Percentiles rank a stretch among this genome's conserved stretches.
These are phyloP conservation scores for Arizona elegans DNA, from an alignment of 2,113 vertebrate species.

Conservation along the genomic window DNA sequence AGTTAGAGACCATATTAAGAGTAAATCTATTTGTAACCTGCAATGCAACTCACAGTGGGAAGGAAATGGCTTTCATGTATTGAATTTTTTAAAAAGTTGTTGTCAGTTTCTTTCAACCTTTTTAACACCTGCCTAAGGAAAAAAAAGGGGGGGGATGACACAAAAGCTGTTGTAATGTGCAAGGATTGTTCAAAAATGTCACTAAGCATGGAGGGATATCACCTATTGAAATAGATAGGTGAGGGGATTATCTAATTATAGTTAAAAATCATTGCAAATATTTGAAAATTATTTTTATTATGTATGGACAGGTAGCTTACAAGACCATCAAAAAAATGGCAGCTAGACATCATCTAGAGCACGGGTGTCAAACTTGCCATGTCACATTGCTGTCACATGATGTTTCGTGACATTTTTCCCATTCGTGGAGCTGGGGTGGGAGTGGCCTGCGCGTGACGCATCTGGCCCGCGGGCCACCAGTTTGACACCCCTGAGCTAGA, in stretches of 20 bases:
- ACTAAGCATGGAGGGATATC: background rate
- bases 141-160: no score
- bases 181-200: background rate
- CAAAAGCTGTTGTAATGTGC: background rate
- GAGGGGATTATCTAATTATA: background rate
- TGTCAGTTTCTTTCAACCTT: background rate
- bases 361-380: background rate
- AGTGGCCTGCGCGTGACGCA: background rate
- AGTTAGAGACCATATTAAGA: background rate
- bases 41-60: background rate
- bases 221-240: background rate
- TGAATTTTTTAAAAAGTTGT: background rate
- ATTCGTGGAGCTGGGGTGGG: background rate
- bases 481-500: background rate
- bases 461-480: background rate
- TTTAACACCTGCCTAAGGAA: background rate
- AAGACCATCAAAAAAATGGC: background rate
- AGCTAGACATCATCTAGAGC: background rate
- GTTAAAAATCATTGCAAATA: background rate
- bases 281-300: background rate
- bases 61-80: background rate
- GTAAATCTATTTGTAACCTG: background rate
- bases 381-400: background rate
- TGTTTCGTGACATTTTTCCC: background rate
- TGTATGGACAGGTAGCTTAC: background rate